These are phyloP conservation scores for Leucoraja ocellata DNA, from an alignment of 2,797 vertebrate species.

Conservation along the genomic window DNA sequence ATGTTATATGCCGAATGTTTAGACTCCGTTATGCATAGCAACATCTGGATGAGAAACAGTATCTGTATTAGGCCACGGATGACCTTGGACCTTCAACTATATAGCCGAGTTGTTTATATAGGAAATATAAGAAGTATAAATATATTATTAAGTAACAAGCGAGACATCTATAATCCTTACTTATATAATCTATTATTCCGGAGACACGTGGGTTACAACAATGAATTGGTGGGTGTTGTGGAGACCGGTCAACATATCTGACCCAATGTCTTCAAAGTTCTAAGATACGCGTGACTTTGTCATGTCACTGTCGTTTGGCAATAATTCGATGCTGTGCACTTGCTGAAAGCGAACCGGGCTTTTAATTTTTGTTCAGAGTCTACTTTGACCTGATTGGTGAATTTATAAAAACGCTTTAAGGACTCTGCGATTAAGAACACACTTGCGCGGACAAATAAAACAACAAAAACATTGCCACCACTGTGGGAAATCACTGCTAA, in stretches of 20 bases:
- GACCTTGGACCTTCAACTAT: background rate
- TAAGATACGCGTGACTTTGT: background rate
- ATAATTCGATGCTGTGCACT: slow-evolving; percentile 60
- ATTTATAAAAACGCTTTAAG: slow-evolving; percentile 71
- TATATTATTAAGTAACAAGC: background rate
- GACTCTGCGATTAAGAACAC: slow-evolving; percentile 61
- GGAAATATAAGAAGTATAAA: too few relatives aligned
- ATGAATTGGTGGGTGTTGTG: background rate
- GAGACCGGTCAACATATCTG: background rate
- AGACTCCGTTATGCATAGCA: background rate
- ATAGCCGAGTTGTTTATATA: background rate
- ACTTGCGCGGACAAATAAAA: slow-evolving; percentile 64
- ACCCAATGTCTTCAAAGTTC: background rate
- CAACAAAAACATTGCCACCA: slow-evolving; percentile 57
- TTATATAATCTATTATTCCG: background rate
- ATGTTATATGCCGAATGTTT: background rate
- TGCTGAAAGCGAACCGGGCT: slow-evolving; percentile 60
- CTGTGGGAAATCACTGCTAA: slow-evolving; percentile 52
- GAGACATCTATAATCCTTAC: too few relatives aligned
- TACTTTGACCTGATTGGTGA: slow-evolving; percentile 67
- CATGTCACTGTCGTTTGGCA: slow-evolving; percentile 27
- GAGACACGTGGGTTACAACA: background rate
- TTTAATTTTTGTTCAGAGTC: slow-evolving; percentile 61
- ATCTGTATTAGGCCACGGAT: background rate
- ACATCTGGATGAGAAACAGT: background rate